phyloP scores from a whole-genome alignment of 2,888 invertebrate genomes.

The Pseudococcus viburni region DNA sequence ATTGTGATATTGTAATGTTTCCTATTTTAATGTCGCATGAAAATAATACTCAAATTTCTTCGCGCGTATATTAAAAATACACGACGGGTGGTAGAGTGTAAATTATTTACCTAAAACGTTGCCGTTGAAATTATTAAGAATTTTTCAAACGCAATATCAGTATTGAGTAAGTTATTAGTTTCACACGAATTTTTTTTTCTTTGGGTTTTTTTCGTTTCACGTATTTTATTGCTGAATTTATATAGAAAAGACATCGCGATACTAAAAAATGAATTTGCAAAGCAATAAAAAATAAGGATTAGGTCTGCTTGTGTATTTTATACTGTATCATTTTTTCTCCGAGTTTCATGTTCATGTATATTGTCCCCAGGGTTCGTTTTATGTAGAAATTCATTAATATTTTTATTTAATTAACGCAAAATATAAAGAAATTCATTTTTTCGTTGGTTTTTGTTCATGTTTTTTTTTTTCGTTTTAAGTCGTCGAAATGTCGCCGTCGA shows the following conservation, averaged over 20 bases:
- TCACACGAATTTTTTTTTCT: constrained; percentile 7
- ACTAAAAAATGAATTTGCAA: constrained; percentile 20
- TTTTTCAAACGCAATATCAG: constrained; percentile 28
- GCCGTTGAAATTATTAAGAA: constrained; percentile 33
- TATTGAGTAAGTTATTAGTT: background rate
- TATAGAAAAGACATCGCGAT: background rate
- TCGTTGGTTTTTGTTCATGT: constrained; percentile 25
- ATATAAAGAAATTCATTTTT: constrained; percentile 33
- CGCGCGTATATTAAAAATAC: background rate
- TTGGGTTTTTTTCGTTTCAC: background rate
- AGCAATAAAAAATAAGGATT: constrained; percentile 40
- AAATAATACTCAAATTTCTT: constrained; percentile 54
- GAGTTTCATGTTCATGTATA: constrained; percentile 12
- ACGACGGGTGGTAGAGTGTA: background rate
- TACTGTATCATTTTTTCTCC: constrained; percentile 9
- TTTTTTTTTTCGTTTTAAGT: background rate
- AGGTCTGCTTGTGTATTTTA: constrained; percentile 25
- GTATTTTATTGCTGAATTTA: constrained; percentile 42
- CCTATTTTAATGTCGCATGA: constrained; percentile 56
- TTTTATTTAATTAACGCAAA: constrained; percentile 38
- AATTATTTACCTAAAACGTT: constrained; percentile 31
- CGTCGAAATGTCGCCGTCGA: background rate
- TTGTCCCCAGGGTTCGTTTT: constrained; percentile 1
- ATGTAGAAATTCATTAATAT: constrained; percentile 26
- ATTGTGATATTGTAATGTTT: constrained; percentile 57